Conservation (phyloP, 1,140 invertebrate genomes). For the Polypedilum vanderplanki region DNA sequence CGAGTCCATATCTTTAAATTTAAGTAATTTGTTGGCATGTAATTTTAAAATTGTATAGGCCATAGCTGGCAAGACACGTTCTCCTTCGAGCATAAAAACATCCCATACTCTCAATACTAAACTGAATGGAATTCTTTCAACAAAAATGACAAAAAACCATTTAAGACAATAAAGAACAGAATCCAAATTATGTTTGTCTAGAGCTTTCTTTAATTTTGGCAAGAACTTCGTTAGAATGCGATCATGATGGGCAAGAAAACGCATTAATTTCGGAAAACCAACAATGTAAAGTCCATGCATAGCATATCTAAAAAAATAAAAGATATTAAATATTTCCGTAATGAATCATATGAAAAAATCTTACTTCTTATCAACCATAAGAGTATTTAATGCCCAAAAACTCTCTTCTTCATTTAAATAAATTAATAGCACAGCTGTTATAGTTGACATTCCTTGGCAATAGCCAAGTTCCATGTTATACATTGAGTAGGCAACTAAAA, state of each 20-base stretch:
- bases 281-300: constrained; percentile 96
- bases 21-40: constrained; percentile 75
- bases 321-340: too few species aligned
- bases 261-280: constrained; percentile 90
- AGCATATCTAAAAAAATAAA: constrained; percentile 50
- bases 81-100: constrained; percentile 88
- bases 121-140: constrained; percentile 86
- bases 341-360: too few species aligned
- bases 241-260: constrained; percentile 91
- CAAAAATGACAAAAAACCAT: constrained; percentile 98
- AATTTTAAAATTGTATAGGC: constrained; percentile 90
- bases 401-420: constrained; percentile 91
- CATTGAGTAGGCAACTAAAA: constrained; percentile 91
- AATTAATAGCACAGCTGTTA: constrained; percentile 83
- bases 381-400: constrained; percentile 85
- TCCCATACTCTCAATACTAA: constrained; percentile 91
- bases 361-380: constrained; percentile 74
- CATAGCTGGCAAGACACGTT: constrained; percentile 82
- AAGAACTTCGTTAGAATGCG: constrained; percentile 85
- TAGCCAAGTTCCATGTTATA: constrained; percentile 87
- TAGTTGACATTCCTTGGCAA: constrained; percentile 91
- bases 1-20: constrained; percentile 75
- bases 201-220: constrained; percentile 86
- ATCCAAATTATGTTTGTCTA: constrained; percentile 88
- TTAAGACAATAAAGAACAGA: constrained; percentile 90